Conservation (phyloP, 1,140 invertebrate species). For the Danaus plexippus region DNA sequence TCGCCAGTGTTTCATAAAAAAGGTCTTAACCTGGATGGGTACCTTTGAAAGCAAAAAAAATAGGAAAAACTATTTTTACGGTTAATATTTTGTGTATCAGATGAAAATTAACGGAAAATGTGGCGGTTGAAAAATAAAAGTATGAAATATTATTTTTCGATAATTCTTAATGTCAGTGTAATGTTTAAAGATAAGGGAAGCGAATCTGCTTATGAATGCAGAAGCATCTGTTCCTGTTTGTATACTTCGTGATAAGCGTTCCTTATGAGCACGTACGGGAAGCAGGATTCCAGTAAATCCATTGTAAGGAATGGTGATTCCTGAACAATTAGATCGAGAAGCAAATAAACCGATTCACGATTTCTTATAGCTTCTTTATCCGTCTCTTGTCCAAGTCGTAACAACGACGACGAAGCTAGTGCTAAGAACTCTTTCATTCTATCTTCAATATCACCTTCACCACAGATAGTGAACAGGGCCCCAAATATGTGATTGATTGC, state of each 20-base stretch:
- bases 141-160: no score
- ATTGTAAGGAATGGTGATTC: conserved; percentile 98
- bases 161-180: no score
- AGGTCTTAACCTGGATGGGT: no score
- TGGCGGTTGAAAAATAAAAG: no score
- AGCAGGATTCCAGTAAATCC: conserved; percentile 98
- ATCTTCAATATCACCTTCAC: conserved; percentile 95
- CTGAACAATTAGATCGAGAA: conserved; percentile 96
- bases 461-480: conserved; percentile 96
- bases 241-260: conserved; percentile 98
- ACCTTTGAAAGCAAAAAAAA: no score
- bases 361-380: conserved; percentile 95
- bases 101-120: no score
- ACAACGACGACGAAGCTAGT: conserved; percentile 93
- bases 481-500: conserved; percentile 98
- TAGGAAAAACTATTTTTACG: no score
- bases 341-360: conserved; percentile 95
- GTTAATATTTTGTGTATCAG: no score
- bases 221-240: conserved; percentile 83
- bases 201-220: conserved; percentile 61
- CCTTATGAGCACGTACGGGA: conserved; percentile 95
- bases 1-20: no score
- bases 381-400: conserved; percentile 94
- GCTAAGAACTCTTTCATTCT: conserved; percentile 99
- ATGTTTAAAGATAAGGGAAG: no score